These are phyloP conservation scores for Esox niger DNA, from an alignment of 2,113 vertebrate genomes.

Conservation along the genomic window DNA sequence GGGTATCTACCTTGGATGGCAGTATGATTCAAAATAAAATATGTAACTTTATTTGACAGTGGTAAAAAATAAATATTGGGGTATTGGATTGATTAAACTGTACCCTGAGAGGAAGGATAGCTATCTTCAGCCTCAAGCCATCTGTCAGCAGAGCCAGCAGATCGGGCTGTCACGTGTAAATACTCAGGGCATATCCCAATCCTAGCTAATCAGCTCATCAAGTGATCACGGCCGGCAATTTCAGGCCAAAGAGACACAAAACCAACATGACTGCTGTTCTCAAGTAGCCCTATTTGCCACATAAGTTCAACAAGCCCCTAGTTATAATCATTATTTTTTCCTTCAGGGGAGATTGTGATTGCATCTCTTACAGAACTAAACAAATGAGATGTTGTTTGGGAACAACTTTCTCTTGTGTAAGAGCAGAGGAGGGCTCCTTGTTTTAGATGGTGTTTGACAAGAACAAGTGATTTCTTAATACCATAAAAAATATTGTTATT, in stretches of 20 bases:
- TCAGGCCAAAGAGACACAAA: neutral
- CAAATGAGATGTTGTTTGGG: neutral
- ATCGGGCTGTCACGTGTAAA: neutral
- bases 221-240: neutral
- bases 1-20: too few species aligned
- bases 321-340: constrained; percentile 1
- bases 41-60: too few species aligned
- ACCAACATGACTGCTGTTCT: neutral
- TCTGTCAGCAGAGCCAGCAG: neutral
- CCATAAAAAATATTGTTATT: neutral
- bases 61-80: too few species aligned
- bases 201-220: constrained; percentile 1
- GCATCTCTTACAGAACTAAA: neutral
- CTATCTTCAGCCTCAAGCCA: neutral
- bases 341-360: neutral
- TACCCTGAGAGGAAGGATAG: neutral
- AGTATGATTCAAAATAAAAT: too few species aligned
- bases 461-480: constrained; percentile 1
- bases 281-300: neutral
- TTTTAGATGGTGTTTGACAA: neutral
- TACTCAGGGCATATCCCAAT: neutral
- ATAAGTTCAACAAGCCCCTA: neutral
- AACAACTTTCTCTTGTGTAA: neutral
- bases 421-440: neutral
- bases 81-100: too few species aligned